Percentiles rank a stretch among this genome's conserved stretches.
Conservation (phyloP, 2,113 vertebrate genomes). For the Odocoileus virginianus region DNA sequence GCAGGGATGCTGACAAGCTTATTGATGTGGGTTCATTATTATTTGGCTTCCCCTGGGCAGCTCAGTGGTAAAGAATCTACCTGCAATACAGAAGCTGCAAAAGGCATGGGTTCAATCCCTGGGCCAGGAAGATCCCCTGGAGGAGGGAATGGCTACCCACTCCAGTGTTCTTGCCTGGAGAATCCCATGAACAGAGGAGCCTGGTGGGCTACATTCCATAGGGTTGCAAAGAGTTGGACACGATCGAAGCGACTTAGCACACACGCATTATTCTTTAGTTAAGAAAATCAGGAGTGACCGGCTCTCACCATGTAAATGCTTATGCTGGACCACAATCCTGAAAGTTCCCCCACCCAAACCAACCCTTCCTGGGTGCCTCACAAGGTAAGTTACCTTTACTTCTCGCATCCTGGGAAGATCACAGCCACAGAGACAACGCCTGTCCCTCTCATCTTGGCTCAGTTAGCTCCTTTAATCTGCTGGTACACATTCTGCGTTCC, state of each 20-base stretch:
- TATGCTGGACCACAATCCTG: fast-evolving
- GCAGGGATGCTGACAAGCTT: neutral
- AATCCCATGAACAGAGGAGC: neutral
- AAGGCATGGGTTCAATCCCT: neutral
- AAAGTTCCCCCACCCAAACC: neutral
- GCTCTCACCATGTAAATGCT: neutral
- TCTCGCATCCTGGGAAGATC: neutral
- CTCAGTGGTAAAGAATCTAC: neutral
- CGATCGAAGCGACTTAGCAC: fast-evolving
- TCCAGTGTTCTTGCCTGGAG: neutral
- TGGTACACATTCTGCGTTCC: neutral
- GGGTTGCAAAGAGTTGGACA: neutral
- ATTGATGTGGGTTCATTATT: neutral
- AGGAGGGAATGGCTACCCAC: neutral
- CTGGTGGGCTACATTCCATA: neutral
- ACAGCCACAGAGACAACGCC: neutral
- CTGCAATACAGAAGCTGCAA: neutral
- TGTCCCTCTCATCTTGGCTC: neutral
- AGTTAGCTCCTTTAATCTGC: neutral
- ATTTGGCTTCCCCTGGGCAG: neutral
- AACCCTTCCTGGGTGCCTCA: neutral
- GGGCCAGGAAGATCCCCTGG: neutral
- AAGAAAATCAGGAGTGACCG: neutral
- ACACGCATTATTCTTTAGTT: neutral
- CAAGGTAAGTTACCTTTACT: neutral